These are phyloP conservation scores for Sycophila sp. DNA, from an alignment of 1,140 invertebrate species.

Conservation along the genomic window DNA sequence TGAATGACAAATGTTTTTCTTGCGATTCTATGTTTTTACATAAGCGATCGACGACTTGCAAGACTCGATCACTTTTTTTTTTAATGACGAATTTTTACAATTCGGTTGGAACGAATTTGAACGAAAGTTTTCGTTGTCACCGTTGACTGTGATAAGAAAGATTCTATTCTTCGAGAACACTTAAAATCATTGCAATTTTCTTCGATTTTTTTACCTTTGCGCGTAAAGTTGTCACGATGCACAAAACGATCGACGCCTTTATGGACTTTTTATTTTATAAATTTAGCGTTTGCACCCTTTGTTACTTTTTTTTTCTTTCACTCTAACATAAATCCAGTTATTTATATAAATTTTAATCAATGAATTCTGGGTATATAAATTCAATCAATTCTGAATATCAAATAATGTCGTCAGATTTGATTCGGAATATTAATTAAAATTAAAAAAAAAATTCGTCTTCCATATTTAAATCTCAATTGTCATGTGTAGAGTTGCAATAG, in stretches of 20 bases:
- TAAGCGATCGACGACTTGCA: conserved; percentile 25
- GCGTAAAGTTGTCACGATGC: background rate
- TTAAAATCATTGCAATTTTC: conserved; percentile 40
- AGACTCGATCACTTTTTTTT: conserved; percentile 30
- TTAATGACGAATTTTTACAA: conserved; percentile 28
- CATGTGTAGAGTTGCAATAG: background rate
- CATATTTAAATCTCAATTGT: background rate
- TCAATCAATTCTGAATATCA: too few species aligned
- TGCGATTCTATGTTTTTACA: conserved; percentile 18
- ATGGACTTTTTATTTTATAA: background rate
- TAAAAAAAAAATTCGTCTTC: background rate
- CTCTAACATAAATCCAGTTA: background rate
- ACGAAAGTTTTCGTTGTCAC: conserved; percentile 43
- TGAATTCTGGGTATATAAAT: too few species aligned
- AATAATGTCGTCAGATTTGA: too few species aligned
- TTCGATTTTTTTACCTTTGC: conserved; percentile 43
- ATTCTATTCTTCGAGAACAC: conserved; percentile 47
- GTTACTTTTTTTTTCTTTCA: background rate
- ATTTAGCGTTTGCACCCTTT: background rate
- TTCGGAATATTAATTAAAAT: too few species aligned
- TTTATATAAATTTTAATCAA: too few species aligned
- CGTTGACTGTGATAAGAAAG: conserved; percentile 64
- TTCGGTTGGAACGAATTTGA: conserved; percentile 40
- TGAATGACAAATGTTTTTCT: conserved; percentile 32
- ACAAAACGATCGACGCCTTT: background rate